Evolutionary conservation across 2,888 invertebrate genomes (phyloP).

Genomic region (Drosophila subsilvestris): DNA sequence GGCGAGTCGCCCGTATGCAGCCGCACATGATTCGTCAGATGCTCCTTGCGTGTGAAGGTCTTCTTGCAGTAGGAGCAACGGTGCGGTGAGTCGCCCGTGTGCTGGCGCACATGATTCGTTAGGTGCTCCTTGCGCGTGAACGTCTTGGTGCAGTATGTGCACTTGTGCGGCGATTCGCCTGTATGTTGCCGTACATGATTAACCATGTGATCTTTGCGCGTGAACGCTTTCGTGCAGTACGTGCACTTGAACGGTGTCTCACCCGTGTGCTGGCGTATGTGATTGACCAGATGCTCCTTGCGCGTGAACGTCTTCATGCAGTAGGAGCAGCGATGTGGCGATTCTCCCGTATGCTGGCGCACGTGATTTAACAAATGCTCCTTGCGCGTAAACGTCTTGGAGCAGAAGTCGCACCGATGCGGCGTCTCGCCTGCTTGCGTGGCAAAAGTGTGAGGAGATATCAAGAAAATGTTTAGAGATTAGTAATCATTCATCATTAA

Average conservation of each 20-base stretch:
- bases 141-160: conserved; percentile 93
- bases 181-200: conserved; percentile 91
- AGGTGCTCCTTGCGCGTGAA: conserved; percentile 92
- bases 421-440: conserved; percentile 88
- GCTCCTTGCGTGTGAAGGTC: conserved; percentile 92
- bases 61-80: conserved; percentile 85
- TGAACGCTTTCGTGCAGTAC: conserved; percentile 94
- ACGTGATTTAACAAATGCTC: conserved; percentile 95
- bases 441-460: conserved; percentile 38
- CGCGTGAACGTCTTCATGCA: conserved; percentile 95
- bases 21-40: conserved; percentile 92
- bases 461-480: conserved; percentile 83
- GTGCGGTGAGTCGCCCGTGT: conserved; percentile 90
- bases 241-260: conserved; percentile 93
- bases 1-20: conserved; percentile 94
- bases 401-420: conserved; percentile 93
- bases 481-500: conserved; percentile 66
- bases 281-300: conserved; percentile 94
- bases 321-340: conserved; percentile 93
- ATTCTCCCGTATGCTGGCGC: conserved; percentile 91
- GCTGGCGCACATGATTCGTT: conserved; percentile 92
- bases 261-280: conserved; percentile 93
- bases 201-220: conserved; percentile 91
- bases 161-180: conserved; percentile 93
- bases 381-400: conserved; percentile 93